These are phyloP conservation scores for Anser cygnoides DNA, from an alignment of 2,113 vertebrate species.

Conservation along the genomic window DNA sequence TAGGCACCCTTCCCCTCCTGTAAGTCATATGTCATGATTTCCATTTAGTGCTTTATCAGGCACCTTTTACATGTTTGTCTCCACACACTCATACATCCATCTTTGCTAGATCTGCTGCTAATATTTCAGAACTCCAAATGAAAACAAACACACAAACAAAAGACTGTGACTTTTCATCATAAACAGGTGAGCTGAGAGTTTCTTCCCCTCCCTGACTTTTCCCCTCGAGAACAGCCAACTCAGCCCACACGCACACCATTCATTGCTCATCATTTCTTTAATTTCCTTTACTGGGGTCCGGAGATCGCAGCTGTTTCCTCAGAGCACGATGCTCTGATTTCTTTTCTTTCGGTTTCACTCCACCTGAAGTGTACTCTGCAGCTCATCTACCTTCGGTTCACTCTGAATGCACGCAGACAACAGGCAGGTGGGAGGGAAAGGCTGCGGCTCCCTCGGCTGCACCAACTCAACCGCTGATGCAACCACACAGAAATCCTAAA, in stretches of 20 bases:
- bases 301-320: background rate
- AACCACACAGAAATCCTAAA: background rate
- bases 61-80: background rate
- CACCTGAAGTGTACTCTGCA: background rate
- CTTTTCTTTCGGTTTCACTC: background rate
- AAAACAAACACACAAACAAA: background rate
- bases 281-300: background rate
- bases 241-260: background rate
- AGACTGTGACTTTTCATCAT: background rate
- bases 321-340: background rate
- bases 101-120: background rate
- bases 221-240: background rate
- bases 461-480: background rate
- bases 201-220: background rate
- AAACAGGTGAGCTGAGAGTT: background rate
- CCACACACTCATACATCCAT: background rate
- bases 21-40: background rate
- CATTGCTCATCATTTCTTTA: background rate
- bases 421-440: accelerated
- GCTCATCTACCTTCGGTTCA: background rate
- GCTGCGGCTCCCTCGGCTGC: background rate
- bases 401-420: background rate
- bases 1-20: background rate
- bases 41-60: background rate
- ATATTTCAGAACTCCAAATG: background rate